A percentile compares a stretch with the other conserved stretches of the same genome.
These are phyloP conservation scores for Brenthis hecate DNA, from an alignment of 2,888 invertebrate species.

Conservation along the genomic window DNA sequence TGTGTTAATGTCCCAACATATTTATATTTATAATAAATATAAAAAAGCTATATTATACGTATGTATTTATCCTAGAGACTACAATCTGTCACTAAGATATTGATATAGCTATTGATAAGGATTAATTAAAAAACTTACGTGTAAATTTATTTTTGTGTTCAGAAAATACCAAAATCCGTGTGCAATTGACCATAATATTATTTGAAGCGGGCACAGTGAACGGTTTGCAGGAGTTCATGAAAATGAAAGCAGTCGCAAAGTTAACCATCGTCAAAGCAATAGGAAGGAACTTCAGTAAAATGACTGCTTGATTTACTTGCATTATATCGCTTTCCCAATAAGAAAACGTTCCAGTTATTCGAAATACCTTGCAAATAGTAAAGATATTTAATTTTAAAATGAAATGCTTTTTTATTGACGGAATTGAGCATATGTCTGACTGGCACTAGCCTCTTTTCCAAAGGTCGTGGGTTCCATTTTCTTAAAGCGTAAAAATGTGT, in stretches of 20 bases:
- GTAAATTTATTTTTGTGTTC: slow-evolving; percentile 44
- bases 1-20: no score
- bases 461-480: no score
- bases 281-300: slow-evolving; percentile 68
- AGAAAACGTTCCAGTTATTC: slow-evolving; percentile 65
- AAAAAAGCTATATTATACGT: not conserved
- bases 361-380: slow-evolving; percentile 57
- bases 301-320: slow-evolving; percentile 62
- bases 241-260: slow-evolving; percentile 64
- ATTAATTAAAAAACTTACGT: slow-evolving; percentile 48
- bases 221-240: slow-evolving; percentile 57
- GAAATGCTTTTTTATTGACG: no score
- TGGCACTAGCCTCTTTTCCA: no score
- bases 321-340: slow-evolving; percentile 73
- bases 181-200: slow-evolving; percentile 59
- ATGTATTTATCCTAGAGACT: not conserved
- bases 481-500: no score
- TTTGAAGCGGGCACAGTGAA: slow-evolving; percentile 41
- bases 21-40: not conserved
- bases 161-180: slow-evolving; percentile 51
- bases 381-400: not conserved
- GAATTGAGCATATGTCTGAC: no score
- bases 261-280: slow-evolving; percentile 66
- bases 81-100: no score
- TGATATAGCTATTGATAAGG: no score